Evolutionary conservation across 2,113 vertebrate species (phyloP).

Genomic region (Rhinichthys klamathensis): DNA sequence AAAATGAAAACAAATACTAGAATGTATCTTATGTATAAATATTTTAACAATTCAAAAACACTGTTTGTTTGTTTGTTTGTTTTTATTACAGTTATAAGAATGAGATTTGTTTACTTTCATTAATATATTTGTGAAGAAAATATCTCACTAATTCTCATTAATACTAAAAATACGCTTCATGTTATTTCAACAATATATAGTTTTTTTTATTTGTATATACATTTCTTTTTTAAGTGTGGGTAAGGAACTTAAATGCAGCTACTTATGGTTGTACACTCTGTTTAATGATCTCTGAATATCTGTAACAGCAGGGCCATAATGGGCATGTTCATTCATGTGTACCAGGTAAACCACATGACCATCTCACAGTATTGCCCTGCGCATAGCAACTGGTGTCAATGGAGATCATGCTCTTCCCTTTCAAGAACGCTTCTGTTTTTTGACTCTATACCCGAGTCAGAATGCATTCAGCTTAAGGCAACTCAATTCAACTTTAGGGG

Average conservation of each 20-base stretch:
- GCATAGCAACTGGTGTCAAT: constrained; percentile 36
- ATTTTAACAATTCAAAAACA: neutral
- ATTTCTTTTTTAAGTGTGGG: neutral
- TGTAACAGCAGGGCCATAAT: constrained; percentile 30
- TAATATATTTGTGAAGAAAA: neutral
- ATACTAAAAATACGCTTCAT: neutral
- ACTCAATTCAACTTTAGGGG: neutral
- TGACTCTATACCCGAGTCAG: neutral
- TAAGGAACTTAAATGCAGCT: neutral
- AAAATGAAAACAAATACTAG: neutral
- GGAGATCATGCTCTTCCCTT: neutral
- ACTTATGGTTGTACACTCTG: neutral
- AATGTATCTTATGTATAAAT: neutral
- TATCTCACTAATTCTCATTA: too few relatives aligned
- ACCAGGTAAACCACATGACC: constrained; percentile 1
- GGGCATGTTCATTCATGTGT: constrained; percentile 38
- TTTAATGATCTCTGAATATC: constrained; percentile 1
- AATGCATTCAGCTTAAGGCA: neutral
- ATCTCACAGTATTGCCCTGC: neutral
- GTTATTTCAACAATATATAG: too few relatives aligned
- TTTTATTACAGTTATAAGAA: neutral
- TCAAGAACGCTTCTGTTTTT: neutral
- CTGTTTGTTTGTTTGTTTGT: neutral
- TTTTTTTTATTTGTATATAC: neutral
- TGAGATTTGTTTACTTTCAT: neutral